Percentiles rank a stretch among this genome's conserved stretches.
These are phyloP conservation scores for Corythoichthys haematopterus DNA, from an alignment of 2,113 vertebrate species.

Conservation along the genomic window DNA sequence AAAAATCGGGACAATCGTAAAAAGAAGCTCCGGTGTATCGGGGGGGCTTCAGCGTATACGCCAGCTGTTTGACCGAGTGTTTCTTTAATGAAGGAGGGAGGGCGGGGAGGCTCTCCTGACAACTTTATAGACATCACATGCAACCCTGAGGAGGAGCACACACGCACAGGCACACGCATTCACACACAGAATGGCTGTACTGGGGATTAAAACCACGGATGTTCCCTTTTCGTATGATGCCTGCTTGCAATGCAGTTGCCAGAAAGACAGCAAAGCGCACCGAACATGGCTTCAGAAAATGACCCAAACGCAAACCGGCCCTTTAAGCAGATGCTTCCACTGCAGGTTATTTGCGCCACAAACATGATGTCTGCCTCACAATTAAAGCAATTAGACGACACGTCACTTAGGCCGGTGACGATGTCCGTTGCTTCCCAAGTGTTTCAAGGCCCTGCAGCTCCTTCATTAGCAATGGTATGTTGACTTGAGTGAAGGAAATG, in stretches of 20 bases:
- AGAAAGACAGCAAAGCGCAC: not conserved
- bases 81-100: constrained; percentile 25
- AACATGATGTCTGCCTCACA: not conserved
- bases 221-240: constrained; percentile 7
- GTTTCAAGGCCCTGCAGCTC: constrained; percentile 37
- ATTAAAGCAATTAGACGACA: constrained; percentile 3
- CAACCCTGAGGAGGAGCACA: constrained; percentile 64
- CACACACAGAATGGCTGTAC: constrained; percentile 61
- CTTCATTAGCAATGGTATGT: constrained; percentile 43
- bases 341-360: not conserved
- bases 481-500: constrained; percentile 18
- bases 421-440: not conserved
- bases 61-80: constrained; percentile 16
- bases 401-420: not conserved
- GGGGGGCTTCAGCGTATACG: constrained; percentile 21
- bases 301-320: no score
- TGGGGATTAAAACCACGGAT: constrained; percentile 35
- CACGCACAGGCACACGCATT: constrained; percentile 31
- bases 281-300: not conserved
- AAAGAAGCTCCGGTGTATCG: constrained; percentile 39
- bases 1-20: constrained; percentile 63
- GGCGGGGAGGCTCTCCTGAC: constrained; percentile 45
- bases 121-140: constrained; percentile 56
- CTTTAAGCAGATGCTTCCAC: no score
- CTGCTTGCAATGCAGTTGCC: no score